Conservation (phyloP, 2,113 vertebrate genomes). For the Smithornis capensis region DNA sequence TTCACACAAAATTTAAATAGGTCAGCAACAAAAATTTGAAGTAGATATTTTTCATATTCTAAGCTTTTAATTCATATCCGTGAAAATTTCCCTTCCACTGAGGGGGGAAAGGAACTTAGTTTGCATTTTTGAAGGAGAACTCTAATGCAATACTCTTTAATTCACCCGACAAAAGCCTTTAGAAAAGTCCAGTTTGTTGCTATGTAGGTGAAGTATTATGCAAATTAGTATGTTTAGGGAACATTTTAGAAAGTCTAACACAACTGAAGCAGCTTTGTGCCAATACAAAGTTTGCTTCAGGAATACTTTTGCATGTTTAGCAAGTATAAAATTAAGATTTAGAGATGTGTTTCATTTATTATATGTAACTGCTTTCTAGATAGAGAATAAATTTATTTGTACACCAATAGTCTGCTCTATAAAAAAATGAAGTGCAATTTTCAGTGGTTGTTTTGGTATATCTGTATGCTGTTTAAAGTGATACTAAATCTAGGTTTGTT, state of each 20-base stretch:
- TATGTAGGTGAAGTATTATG: not conserved
- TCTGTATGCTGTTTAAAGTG: slow-evolving; percentile 50
- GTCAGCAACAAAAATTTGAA: not conserved
- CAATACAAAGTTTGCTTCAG: not conserved
- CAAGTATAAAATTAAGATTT: not conserved
- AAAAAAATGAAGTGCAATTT: not conserved
- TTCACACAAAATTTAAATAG: not conserved
- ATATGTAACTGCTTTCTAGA: not conserved
- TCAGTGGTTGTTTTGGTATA: slow-evolving; percentile 15
- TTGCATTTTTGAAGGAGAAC: not conserved
- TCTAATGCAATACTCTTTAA: not conserved
- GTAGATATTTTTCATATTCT: not conserved
- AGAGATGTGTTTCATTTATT: not conserved
- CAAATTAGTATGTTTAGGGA: not conserved
- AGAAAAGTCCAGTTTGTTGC: not conserved
- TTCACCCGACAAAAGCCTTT: not conserved
- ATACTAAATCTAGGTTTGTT: slow-evolving; percentile 78
- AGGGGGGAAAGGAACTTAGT: rapidly evolving
- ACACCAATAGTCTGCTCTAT: not conserved
- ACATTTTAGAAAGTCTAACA: not conserved
- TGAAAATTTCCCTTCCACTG: not conserved
- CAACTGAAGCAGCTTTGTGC: not conserved
- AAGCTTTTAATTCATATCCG: not conserved
- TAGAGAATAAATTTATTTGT: not conserved
- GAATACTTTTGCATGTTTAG: not conserved